These are phyloP conservation scores for Tetramorium bicarinatum DNA, from an alignment of 2,888 invertebrate species.

Conservation along the genomic window DNA sequence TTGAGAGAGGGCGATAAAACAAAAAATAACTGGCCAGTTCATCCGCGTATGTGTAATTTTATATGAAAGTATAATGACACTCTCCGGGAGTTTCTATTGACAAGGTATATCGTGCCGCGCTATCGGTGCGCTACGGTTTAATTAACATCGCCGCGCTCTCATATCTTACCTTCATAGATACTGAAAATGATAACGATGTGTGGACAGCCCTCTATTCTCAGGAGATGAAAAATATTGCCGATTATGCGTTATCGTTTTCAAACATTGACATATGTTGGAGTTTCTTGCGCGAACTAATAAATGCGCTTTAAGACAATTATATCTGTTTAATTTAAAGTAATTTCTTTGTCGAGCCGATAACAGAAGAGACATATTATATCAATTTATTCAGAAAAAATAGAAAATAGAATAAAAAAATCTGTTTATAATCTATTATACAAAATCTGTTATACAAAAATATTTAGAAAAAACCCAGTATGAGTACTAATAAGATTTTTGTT, in stretches of 20 bases:
- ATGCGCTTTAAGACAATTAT: slow-evolving; percentile 25
- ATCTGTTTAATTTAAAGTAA: not conserved
- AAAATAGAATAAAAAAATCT: not conserved
- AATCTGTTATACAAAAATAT: too few species aligned
- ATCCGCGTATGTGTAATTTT: not conserved
- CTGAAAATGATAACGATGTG: slow-evolving; percentile 71
- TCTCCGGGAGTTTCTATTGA: slow-evolving; percentile 35
- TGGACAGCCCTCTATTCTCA: slow-evolving; percentile 78
- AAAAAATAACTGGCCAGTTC: not conserved
- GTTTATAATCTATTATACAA: not conserved
- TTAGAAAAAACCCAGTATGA: not conserved
- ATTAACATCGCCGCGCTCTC: slow-evolving; percentile 65
- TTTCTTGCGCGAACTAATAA: slow-evolving; percentile 52
- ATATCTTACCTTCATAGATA: slow-evolving; percentile 60
- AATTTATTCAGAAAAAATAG: not conserved
- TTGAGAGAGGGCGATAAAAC: not conserved
- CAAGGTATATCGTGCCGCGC: slow-evolving; percentile 38
- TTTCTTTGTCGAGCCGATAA: not conserved
- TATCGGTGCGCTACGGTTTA: slow-evolving; percentile 60
- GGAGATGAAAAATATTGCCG: slow-evolving; percentile 70
- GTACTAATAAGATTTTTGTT: not conserved
- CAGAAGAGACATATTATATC: not conserved
- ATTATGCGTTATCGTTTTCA: slow-evolving; percentile 73
- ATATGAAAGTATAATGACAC: slow-evolving; percentile 19
- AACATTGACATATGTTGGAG: slow-evolving; percentile 74